Percentiles rank a stretch among this genome's conserved stretches.
These are phyloP conservation scores for Telmatochromis bifrenatus DNA, from an alignment of 2,113 vertebrate species.

Conservation along the genomic window DNA sequence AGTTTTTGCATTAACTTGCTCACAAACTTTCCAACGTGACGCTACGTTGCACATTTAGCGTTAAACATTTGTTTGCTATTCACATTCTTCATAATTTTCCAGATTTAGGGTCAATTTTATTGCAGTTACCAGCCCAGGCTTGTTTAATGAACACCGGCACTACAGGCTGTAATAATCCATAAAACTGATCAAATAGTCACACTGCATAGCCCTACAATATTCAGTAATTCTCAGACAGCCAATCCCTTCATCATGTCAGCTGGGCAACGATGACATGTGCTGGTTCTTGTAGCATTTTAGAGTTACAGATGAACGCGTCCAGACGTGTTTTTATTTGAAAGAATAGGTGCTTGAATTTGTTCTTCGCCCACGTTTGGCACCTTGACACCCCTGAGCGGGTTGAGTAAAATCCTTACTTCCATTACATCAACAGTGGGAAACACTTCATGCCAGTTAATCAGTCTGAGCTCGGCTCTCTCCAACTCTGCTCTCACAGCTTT, in stretches of 20 bases:
- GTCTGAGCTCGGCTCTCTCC: neutral
- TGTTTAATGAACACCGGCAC: neutral
- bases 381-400: neutral
- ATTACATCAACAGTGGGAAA: conserved; percentile 39
- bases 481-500: conserved; percentile 6
- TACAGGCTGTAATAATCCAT: neutral
- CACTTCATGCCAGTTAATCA: conserved; percentile 23
- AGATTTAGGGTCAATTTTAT: neutral
- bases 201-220: neutral
- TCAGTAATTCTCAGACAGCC: too few species aligned
- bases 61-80: neutral
- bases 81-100: neutral
- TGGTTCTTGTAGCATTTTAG: neutral
- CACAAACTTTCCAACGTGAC: neutral
- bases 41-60: neutral
- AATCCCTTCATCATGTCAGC: neutral
- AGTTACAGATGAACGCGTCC: neutral
- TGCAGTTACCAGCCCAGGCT: neutral
- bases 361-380: neutral
- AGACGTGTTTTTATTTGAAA: neutral
- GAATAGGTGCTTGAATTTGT: neutral
- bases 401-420: neutral
- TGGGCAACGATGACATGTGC: neutral
- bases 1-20: neutral
- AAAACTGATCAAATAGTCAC: neutral